Base-by-base conservation (phyloP, 2,113 vertebrate genomes). In the Megatriorchis doriae region DNA sequence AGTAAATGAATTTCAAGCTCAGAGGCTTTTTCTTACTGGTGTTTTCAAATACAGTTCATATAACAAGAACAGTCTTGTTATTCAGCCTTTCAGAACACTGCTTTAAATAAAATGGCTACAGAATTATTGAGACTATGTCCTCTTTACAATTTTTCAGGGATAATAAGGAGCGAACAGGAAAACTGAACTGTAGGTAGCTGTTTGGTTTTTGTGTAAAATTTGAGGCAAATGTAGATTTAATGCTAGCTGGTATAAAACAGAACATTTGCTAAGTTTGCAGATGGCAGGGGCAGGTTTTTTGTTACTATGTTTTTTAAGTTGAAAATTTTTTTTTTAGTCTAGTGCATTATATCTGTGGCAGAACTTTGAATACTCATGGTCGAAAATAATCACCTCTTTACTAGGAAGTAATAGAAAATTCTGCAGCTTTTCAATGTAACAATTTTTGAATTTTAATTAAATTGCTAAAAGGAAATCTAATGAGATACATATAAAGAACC, bases 71-170 rank as follows among this genome's bases (percentile, higher is more conserved):
- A 62, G 77, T 65, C 43, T 94, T 73, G 63, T 36, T 91, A 38
- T 81, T 93, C 84, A 75, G 62, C 61, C 86, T 88, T 97, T 68
- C 73, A 90, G 61, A 96, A 86, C 32, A 23, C 93, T 97, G 67
- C 96, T 95, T 81, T 97, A 94, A 96, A 96, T 97, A 89, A 97
- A 97, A 96, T 97, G 86, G 88, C 63, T 81, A 36, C 77, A 68
- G 56, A 86, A 75, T 63, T 88, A 55, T 23, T 86, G 89, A 65
- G 48, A 38, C n/a, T 43, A 6, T 81, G 68, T 94, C 29, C 27
- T 88, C 47, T 92, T 40, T 31, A 72, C 56, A 65, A 1, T 78
- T n/a, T 68, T 96, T 95, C 72, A 86, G 95, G 34, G 27, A 61
- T 87, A 74, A 45, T 92, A 42, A 58, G 73, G 74, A 77, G 22